Conservation (phyloP, 2,113 vertebrate genomes). For the Dipodomys stephensi region DNA sequence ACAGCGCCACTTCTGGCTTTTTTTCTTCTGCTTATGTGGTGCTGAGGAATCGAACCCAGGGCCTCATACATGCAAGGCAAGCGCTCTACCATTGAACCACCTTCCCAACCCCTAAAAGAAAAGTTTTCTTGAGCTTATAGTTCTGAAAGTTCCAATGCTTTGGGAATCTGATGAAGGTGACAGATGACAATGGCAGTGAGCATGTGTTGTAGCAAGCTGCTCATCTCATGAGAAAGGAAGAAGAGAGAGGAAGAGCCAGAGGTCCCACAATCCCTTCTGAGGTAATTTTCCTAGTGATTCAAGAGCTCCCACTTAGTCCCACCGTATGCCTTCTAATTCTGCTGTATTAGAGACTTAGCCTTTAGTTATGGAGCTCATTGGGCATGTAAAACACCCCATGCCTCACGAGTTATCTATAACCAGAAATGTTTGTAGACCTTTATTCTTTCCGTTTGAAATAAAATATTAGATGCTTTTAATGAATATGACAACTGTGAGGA, state of each 20-base stretch:
- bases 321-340: background rate
- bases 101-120: background rate
- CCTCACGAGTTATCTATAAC: background rate
- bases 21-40: no score
- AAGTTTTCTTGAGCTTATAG: background rate
- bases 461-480: background rate
- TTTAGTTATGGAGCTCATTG: background rate
- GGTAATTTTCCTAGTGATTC: fast-evolving
- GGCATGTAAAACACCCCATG: background rate
- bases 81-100: no score
- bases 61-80: no score
- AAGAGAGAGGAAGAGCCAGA: background rate
- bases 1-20: no score
- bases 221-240: background rate
- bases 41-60: no score
- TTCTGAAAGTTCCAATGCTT: background rate
- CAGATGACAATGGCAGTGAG: background rate
- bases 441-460: background rate
- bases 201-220: background rate
- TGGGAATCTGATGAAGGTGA: background rate
- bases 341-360: no score
- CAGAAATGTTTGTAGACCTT: background rate
- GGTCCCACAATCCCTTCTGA: background rate
- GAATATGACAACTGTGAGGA: background rate
- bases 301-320: background rate